Percentiles rank a stretch among this genome's conserved stretches.
Conservation (phyloP, 2,113 vertebrate genomes). For the Gymnorhina tibicen region DNA sequence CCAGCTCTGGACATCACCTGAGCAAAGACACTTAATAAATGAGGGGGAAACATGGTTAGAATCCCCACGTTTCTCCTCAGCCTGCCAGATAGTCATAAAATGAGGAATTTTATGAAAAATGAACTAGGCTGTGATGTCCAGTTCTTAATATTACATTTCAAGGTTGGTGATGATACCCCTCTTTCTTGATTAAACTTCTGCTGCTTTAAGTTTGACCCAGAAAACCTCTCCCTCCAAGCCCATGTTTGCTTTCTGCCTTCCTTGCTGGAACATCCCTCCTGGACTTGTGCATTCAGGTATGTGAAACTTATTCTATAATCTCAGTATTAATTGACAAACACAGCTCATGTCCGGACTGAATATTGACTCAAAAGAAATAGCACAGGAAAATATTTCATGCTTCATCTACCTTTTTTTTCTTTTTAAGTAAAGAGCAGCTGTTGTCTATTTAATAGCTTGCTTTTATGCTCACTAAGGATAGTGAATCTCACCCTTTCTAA, state of each 20-base stretch:
- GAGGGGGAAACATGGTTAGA: background rate
- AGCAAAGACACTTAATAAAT: conserved; percentile 48
- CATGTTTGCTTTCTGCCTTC: background rate
- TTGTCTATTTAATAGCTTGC: background rate
- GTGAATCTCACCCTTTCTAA: background rate
- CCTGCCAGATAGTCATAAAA: background rate
- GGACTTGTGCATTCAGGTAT: background rate
- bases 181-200: background rate
- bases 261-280: background rate
- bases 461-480: background rate
- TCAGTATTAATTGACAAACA: background rate
- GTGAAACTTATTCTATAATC: background rate
- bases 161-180: conserved; percentile 6
- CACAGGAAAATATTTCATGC: background rate
- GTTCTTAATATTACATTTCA: conserved; percentile 31
- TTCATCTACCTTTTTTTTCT: background rate
- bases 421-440: background rate
- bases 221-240: background rate
- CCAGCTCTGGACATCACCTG: background rate
- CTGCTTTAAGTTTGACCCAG: background rate
- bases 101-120: conserved; percentile 41
- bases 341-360: background rate
- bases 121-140: background rate
- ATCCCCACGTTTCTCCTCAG: background rate
- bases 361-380: conserved; percentile 39